phyloP scores from a whole-genome alignment of 2,888 invertebrate genomes.

The Cacoxenus indagator region DNA sequence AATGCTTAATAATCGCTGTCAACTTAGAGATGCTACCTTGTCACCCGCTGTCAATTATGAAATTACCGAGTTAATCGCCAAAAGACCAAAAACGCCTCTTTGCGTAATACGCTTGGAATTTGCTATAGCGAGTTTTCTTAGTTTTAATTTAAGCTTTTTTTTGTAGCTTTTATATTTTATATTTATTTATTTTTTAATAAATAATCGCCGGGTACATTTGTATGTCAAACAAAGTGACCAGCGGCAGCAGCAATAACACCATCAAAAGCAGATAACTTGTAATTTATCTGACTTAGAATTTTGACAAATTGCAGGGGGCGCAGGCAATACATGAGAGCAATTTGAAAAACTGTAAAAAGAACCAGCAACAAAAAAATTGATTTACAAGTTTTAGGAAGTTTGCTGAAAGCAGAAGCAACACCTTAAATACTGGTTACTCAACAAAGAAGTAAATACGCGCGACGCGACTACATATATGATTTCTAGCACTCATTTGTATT shows the following conservation, averaged over 20 bases:
- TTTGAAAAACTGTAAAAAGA: not conserved
- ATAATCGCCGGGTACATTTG: slow-evolving; percentile 8
- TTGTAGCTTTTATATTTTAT: not conserved
- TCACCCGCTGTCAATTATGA: slow-evolving; percentile 60
- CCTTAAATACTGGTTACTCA: slow-evolving; percentile 2
- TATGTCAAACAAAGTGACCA: not conserved
- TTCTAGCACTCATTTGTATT: slow-evolving; percentile 14
- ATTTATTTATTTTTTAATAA: not conserved
- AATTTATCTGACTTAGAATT: slow-evolving; percentile 53
- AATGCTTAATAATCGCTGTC: slow-evolving; percentile 37
- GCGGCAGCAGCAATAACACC: not conserved
- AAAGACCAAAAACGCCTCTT: slow-evolving; percentile 34
- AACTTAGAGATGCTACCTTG: slow-evolving; percentile 47
- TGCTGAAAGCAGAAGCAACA: not conserved
- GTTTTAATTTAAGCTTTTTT: not conserved
- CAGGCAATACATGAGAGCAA: not conserved
- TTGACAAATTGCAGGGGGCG: slow-evolving; percentile 49
- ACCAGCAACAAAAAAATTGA: slow-evolving; percentile 9
- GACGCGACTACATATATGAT: slow-evolving; percentile 12
- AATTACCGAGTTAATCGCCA: slow-evolving; percentile 41
- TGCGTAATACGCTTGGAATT: slow-evolving; percentile 43
- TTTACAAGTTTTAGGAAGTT: slow-evolving; percentile 28
- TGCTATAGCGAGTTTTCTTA: not conserved
- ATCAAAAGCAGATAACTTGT: slow-evolving; percentile 42
- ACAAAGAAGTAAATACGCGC: not conserved